These are phyloP conservation scores for Calephelis perditalis DNA, from an alignment of 2,888 invertebrate species.

Conservation along the genomic window DNA sequence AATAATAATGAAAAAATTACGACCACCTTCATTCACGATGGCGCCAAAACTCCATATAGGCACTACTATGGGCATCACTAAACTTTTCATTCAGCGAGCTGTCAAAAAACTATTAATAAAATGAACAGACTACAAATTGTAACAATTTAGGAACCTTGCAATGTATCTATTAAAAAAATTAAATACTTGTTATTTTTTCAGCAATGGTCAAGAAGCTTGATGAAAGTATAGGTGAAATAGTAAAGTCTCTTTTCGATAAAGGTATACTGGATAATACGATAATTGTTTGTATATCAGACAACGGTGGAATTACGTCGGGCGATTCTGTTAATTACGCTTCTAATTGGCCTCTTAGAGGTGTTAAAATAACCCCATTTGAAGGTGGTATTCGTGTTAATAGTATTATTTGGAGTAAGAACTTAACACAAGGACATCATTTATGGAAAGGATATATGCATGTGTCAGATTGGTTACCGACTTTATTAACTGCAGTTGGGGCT, in stretches of 20 bases:
- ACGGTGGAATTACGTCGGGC: conserved; percentile 89
- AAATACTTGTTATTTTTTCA: conserved; percentile 48
- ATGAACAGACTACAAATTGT: too few relatives aligned
- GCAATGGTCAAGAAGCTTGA: conserved; percentile 93
- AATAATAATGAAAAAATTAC: too few relatives aligned
- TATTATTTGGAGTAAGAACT: conserved; percentile 80
- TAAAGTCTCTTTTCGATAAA: conserved; percentile 81
- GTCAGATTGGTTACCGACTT: conserved; percentile 90
- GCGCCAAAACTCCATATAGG: too few relatives aligned
- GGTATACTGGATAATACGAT: conserved; percentile 88
- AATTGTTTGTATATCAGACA: conserved; percentile 92
- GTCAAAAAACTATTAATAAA: too few relatives aligned
- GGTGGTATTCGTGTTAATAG: conserved; percentile 88
- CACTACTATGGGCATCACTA: too few relatives aligned
- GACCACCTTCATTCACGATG: too few relatives aligned
- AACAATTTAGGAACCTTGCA: too few relatives aligned
- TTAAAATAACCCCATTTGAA: conserved; percentile 89
- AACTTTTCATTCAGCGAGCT: too few relatives aligned
- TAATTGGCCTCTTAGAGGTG: conserved; percentile 87
- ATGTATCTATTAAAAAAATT: not conserved
- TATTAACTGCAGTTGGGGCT: conserved; percentile 58
- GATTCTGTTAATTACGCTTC: conserved; percentile 84
- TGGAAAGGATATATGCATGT: conserved; percentile 83
- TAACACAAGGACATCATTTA: conserved; percentile 54
- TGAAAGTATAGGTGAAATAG: conserved; percentile 88